Evolutionary conservation across 1,140 invertebrate genomes (phyloP).

Genomic region (Drosophila subobscura): DNA sequence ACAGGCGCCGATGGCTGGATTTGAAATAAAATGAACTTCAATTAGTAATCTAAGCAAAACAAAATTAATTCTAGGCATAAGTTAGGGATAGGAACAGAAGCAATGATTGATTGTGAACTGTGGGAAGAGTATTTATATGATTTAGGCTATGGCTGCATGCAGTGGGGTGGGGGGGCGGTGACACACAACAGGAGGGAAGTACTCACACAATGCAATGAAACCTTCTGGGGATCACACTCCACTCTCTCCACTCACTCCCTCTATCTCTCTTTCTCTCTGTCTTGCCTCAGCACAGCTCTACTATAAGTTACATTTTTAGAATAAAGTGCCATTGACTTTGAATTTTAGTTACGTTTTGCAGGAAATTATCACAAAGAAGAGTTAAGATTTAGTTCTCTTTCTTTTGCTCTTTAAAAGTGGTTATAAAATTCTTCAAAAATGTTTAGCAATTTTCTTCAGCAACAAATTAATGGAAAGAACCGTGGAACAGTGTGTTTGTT

Average conservation of each 20-base stretch:
- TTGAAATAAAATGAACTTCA: not conserved
- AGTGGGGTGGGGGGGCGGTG: not conserved
- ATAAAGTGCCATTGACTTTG: conserved; percentile 3
- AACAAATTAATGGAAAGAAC: conserved; percentile 5
- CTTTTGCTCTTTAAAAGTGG: too few relatives aligned
- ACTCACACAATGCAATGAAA: conserved; percentile 75
- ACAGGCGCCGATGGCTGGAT: conserved; percentile 44
- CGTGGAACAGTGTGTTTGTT: conserved; percentile 12
- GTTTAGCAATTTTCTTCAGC: conserved; percentile 5
- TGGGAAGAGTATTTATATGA: conserved; percentile 1
- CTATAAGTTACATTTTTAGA: conserved; percentile 49
- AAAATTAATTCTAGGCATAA: not conserved
- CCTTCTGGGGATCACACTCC: conserved; percentile 27
- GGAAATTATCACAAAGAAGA: conserved; percentile 10
- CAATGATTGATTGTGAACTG: not conserved
- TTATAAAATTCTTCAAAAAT: too few relatives aligned
- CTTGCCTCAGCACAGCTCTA: conserved; percentile 73
- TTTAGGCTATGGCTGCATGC: conserved; percentile 50
- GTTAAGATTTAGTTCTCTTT: not conserved
- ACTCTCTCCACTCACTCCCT: not conserved
- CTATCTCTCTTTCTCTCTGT: conserved; percentile 14
- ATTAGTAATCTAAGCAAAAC: not conserved
- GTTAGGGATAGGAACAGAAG: not conserved
- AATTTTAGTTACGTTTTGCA: conserved; percentile 21
- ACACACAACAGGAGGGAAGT: conserved; percentile 43